Conservation (phyloP, 2,888 invertebrate genomes). For the Acanthosepion pharaonis region DNA sequence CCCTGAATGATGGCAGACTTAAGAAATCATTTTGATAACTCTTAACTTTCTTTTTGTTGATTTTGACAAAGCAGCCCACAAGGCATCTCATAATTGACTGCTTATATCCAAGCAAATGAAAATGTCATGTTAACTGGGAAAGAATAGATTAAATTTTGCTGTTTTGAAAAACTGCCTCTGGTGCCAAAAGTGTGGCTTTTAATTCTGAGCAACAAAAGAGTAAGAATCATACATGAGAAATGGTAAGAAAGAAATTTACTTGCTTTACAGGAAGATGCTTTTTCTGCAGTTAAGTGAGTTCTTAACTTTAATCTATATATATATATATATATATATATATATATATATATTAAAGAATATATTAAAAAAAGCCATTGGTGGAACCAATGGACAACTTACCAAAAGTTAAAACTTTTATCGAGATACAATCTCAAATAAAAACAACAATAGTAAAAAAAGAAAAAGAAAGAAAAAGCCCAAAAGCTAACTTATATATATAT, state of each 20-base stretch:
- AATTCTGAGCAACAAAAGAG: not conserved
- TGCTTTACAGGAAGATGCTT: not conserved
- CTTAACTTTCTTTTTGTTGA: not conserved
- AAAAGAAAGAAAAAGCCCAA: too few relatives aligned
- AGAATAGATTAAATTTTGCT: not conserved
- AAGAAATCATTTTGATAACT: slow-evolving; percentile 11
- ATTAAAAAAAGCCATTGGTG: too few relatives aligned
- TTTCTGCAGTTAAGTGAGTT: not conserved
- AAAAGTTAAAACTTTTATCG: too few relatives aligned
- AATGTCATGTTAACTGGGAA: slow-evolving; percentile 5
- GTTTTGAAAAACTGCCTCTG: slow-evolving; percentile 18
- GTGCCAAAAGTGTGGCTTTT: slow-evolving; percentile 22
- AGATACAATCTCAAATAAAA: too few relatives aligned
- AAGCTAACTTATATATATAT: too few relatives aligned
- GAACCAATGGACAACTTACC: too few relatives aligned
- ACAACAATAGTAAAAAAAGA: too few relatives aligned
- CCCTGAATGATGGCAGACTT: slow-evolving; percentile 17
- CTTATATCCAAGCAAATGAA: slow-evolving; percentile 15
- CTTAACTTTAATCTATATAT: not conserved
- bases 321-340: not conserved
- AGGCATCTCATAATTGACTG: slow-evolving; percentile 22
- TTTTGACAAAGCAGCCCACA: not conserved
- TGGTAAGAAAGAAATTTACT: not conserved
- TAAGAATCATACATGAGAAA: not conserved
- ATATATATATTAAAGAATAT: not conserved